Conservation (phyloP, 2,113 vertebrate species). For the Emydocephalus ijimae region DNA sequence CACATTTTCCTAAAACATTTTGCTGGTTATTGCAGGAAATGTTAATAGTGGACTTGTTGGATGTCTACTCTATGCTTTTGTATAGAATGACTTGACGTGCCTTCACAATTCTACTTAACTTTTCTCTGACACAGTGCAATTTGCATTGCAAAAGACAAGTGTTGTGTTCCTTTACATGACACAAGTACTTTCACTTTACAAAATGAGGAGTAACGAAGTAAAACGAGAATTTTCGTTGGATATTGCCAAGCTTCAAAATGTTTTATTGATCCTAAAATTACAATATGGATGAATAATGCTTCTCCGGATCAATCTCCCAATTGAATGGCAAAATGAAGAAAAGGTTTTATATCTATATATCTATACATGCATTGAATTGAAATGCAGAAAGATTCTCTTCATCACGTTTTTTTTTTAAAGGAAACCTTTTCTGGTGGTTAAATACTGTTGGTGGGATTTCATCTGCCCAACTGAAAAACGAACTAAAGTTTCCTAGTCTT, state of each 20-base stretch:
- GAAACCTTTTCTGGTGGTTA: constrained; percentile 54
- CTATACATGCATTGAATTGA: constrained; percentile 14
- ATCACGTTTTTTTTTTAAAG: constrained; percentile 24
- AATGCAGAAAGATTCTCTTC: constrained; percentile 45
- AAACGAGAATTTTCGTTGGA: constrained; percentile 35
- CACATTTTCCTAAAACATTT: not conserved
- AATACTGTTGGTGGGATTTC: constrained; percentile 37
- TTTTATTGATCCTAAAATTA: constrained; percentile 62
- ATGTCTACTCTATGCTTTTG: not conserved
- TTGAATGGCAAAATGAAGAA: constrained; percentile 56
- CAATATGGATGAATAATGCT: constrained; percentile 57
- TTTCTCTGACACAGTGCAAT: not conserved
- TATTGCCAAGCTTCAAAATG: constrained; percentile 56
- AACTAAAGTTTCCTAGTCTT: constrained; percentile 3
- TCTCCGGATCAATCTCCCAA: constrained; percentile 48
- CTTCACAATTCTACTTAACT: constrained; percentile 6
- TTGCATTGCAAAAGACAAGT: constrained; percentile 17
- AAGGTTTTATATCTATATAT: constrained; percentile 44
- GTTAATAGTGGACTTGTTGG: not conserved
- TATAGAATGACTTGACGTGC: not conserved
- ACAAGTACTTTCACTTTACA: not conserved
- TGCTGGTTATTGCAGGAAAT: not conserved
- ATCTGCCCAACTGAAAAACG: not conserved
- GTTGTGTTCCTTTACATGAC: not conserved
- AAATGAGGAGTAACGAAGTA: constrained; percentile 45